These are phyloP conservation scores for Hemibagrus wyckioides DNA, from an alignment of 2,113 vertebrate species.

Conservation along the genomic window DNA sequence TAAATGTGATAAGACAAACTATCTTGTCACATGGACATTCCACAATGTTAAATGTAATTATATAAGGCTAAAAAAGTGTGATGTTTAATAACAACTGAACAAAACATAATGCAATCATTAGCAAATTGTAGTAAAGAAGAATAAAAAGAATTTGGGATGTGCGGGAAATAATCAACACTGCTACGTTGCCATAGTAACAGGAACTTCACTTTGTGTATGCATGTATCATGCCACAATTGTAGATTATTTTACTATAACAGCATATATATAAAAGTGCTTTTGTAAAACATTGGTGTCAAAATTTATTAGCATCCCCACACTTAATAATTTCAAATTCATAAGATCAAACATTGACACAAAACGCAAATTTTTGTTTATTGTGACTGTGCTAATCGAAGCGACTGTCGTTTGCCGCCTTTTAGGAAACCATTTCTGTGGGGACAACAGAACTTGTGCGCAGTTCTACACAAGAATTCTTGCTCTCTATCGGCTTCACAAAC, in stretches of 20 bases:
- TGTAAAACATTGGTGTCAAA: background rate
- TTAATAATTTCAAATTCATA: background rate
- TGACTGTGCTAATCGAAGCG: slow-evolving; percentile 32
- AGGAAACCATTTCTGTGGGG: slow-evolving; percentile 23
- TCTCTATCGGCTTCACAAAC: slow-evolving; percentile 10
- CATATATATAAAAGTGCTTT: background rate
- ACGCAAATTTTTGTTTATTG: slow-evolving; percentile 20
- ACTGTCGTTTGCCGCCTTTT: slow-evolving; percentile 13
- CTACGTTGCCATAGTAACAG: background rate
- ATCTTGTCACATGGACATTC: background rate
- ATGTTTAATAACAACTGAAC: background rate
- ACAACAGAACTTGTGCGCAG: background rate
- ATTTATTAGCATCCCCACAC: background rate
- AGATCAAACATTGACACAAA: background rate
- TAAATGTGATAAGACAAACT: background rate
- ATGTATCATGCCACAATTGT: background rate
- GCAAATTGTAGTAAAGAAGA: background rate
- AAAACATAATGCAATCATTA: background rate
- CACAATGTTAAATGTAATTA: background rate
- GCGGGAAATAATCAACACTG: background rate
- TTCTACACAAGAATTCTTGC: slow-evolving; percentile 31
- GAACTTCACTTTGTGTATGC: background rate
- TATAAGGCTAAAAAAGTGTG: background rate
- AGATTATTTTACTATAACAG: background rate
- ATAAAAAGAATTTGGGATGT: background rate